Evolutionary conservation across 2,888 invertebrate species (phyloP).

Genomic region (Ectemnius continuus): DNA sequence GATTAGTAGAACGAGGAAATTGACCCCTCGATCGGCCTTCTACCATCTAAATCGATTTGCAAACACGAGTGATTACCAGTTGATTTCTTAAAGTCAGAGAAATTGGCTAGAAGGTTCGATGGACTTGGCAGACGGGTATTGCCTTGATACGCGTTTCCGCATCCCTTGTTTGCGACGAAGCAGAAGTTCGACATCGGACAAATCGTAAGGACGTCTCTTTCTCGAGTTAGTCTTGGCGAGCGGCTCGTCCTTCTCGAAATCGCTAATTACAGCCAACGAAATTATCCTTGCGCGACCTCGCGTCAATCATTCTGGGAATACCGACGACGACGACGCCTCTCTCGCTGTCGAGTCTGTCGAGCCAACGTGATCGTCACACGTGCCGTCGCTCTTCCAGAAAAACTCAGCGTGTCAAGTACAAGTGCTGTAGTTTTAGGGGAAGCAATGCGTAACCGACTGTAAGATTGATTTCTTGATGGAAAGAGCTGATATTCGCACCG

Average conservation of each 20-base stretch:
- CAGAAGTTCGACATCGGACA: not conserved
- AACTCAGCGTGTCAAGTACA: no score
- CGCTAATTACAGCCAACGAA: constrained; percentile 11
- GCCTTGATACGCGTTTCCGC: constrained; percentile 12
- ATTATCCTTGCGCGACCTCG: constrained; percentile 21
- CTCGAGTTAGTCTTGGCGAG: not conserved
- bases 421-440: no score
- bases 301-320: constrained; percentile 13
- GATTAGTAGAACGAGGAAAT: no score
- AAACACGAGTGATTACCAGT: no score
- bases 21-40: no score
- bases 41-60: no score
- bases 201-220: not conserved
- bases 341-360: not conserved
- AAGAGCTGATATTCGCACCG: no score
- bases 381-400: no score
- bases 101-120: not conserved
- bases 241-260: not conserved
- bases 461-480: no score
- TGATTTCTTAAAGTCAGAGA: no score
- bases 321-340: not conserved
- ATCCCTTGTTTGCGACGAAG: constrained; percentile 2
- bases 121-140: not conserved
- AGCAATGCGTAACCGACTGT: no score
- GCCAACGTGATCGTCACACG: no score